A percentile compares a stretch with the other conserved stretches of the same genome.
Conservation (phyloP, 35 echinoderm and acorn worm genomes). For the Ophioderma brevispina region DNA sequence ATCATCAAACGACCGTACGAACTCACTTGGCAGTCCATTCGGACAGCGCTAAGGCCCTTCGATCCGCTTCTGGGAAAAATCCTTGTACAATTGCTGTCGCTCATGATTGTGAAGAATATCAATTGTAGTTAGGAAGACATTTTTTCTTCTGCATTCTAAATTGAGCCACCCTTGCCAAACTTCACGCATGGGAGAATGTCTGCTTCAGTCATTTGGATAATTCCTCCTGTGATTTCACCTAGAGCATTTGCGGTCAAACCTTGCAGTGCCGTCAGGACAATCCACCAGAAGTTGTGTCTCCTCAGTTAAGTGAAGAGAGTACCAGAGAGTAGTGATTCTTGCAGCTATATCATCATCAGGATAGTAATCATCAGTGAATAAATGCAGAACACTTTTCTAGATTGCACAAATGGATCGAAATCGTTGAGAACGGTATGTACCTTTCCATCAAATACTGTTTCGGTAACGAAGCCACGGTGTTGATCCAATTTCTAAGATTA, state of each 20-base stretch:
- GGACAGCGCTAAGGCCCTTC: too few species aligned
- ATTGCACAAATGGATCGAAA: slow-evolving; percentile 39
- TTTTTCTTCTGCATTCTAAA: neutral
- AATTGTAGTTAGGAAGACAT: neutral
- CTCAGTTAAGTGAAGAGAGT: slow-evolving; percentile 47
- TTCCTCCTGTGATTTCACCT: neutral
- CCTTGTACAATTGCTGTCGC: neutral
- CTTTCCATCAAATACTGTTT: slow-evolving; percentile 42
- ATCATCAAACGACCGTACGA: too few species aligned
- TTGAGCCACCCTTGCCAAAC: slow-evolving; percentile 33
- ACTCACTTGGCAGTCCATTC: too few species aligned
- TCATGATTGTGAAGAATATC: neutral
- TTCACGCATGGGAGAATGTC: slow-evolving; percentile 14
- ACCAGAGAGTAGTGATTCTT: slow-evolving; percentile 38
- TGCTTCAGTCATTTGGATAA: neutral
- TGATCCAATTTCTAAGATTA: slow-evolving; percentile 48
- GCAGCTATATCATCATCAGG: neutral
- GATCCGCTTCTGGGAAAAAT: too few species aligned
- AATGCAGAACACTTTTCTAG: slow-evolving; percentile 69
- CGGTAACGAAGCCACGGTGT: slow-evolving; percentile 62
- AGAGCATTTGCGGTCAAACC: neutral
- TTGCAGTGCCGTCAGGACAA: slow-evolving; percentile 3
- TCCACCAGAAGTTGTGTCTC: slow-evolving; percentile 25
- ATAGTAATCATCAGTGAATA: slow-evolving; percentile 44
- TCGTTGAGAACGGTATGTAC: slow-evolving; percentile 52